Evolutionary conservation across 1,140 invertebrate genomes (phyloP).

Genomic region (Ganaspis sp.): DNA sequence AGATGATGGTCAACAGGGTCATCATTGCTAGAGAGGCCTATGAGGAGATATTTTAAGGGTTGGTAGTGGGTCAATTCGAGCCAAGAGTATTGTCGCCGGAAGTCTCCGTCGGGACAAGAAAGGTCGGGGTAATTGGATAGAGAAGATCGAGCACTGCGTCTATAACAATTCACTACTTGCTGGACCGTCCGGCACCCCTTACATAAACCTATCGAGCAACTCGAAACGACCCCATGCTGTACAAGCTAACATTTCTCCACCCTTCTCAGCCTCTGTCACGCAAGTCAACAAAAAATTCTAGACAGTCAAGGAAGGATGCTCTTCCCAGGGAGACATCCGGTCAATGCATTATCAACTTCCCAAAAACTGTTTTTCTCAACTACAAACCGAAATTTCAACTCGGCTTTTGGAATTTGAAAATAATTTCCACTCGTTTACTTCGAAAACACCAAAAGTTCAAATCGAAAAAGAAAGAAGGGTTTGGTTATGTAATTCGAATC

Average conservation of each 20-base stretch:
- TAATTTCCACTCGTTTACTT: too few relatives aligned
- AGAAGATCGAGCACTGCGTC: conserved; percentile 60
- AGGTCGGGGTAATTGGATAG: conserved; percentile 72
- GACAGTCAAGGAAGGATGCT: not conserved
- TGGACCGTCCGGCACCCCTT: conserved; percentile 24
- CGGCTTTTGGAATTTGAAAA: too few relatives aligned
- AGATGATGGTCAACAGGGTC: not conserved
- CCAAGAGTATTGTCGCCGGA: conserved; percentile 68
- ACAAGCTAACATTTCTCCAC: conserved; percentile 21
- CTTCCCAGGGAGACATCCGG: not conserved
- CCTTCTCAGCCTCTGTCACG: conserved; percentile 38
- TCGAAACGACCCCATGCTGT: conserved; percentile 22
- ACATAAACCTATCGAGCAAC: conserved; percentile 55
- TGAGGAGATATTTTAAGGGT: conserved; percentile 54
- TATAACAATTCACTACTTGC: conserved; percentile 35
- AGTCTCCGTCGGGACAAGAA: conserved; percentile 64
- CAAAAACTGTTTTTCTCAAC: too few relatives aligned
- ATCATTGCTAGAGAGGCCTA: conserved; percentile 52
- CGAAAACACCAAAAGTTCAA: too few relatives aligned
- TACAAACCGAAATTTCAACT: too few relatives aligned
- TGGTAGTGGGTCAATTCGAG: conserved; percentile 58
- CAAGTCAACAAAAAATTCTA: conserved; percentile 18
- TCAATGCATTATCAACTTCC: too few relatives aligned
- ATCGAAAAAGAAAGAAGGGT: too few relatives aligned
- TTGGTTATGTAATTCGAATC: too few relatives aligned